Evolutionary conservation across 2,113 vertebrate species (phyloP), one percentile per base, ranked within the genome.

Genomic region (Chitala chitala): DNA sequence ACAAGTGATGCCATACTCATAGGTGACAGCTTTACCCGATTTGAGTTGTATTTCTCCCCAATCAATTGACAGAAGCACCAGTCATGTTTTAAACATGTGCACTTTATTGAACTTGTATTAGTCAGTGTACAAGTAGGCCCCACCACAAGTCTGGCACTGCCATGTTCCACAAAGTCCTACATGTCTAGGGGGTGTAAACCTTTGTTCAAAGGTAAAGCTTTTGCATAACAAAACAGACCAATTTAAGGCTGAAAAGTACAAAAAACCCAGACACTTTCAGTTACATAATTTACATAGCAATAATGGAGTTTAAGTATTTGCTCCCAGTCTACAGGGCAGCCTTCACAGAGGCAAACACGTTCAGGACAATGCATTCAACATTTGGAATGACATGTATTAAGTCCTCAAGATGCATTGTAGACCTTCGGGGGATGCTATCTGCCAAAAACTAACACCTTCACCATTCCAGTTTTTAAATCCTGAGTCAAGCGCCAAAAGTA

Each of bases 211-310:
- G 85, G 85, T 88, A 85, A 82, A 87, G 83, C 84, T 82, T 82
- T 80, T 87, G 87, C 81, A 84, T 85, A 86, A 78, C 59, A 80
- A 83, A 85, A 91, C 89, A 88, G 80, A 93, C 88, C 90, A 91
- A 88, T 94, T 96, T 90, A 98, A 96, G 93, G 93, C 94, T 87
- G 90, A 92, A 33, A 94, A 87, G 91, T 95, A 94, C 91, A 95
- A 95, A 94, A n/a, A 89, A 92, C 33, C 77, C 79, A 93, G 88
- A 87, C 82, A 64, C 72, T 75, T 90, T 90, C 85, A 90, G 92
- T 91, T 91, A 95, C 90, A 94, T 95, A 94, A 95, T 93, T 97
- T 96, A 98, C 92, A 94, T 86, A 92, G 93, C 92, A 90, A 91
- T 83, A 88, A 88, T 86, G 48, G 79, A 75, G 76, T 84, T 81